Conservation (phyloP, 2,888 invertebrate genomes). For the Clostera curtula region DNA sequence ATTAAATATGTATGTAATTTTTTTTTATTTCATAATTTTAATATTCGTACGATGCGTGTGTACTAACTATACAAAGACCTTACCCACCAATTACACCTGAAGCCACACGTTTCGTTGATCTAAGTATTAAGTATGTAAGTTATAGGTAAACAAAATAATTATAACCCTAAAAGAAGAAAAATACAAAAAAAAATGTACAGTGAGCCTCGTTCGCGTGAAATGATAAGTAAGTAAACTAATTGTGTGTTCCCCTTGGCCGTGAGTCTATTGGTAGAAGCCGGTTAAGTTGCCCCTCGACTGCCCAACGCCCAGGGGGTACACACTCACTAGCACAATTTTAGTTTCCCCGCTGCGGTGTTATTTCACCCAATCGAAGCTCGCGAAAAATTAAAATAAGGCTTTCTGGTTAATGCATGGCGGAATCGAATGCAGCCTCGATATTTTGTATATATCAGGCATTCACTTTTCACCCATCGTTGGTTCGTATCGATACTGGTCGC, state of each 20-base stretch:
- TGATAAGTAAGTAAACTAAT: constrained; percentile 27
- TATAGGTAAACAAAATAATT: constrained; percentile 60
- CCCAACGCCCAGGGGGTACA: too few relatives aligned
- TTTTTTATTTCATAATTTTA: background rate
- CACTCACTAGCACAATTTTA: constrained; percentile 34
- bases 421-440: constrained; percentile 26
- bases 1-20: constrained; percentile 22
- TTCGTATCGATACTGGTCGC: too few relatives aligned
- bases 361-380: constrained; percentile 59
- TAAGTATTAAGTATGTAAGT: constrained; percentile 73
- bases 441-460: constrained; percentile 40
- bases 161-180: constrained; percentile 46
- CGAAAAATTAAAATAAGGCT: constrained; percentile 54
- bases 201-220: constrained; percentile 61
- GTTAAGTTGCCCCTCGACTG: too few relatives aligned
- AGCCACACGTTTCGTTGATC: constrained; percentile 67
- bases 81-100: constrained; percentile 71
- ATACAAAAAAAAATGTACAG: constrained; percentile 42
- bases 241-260: too few relatives aligned
- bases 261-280: too few relatives aligned
- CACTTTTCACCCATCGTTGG: too few relatives aligned
- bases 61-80: constrained; percentile 55
- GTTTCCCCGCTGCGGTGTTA: constrained; percentile 33
- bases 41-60: constrained; percentile 33
- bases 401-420: constrained; percentile 53